phyloP scores from a whole-genome alignment of 2,888 invertebrate genomes.

The Subacronicta megacephala region DNA sequence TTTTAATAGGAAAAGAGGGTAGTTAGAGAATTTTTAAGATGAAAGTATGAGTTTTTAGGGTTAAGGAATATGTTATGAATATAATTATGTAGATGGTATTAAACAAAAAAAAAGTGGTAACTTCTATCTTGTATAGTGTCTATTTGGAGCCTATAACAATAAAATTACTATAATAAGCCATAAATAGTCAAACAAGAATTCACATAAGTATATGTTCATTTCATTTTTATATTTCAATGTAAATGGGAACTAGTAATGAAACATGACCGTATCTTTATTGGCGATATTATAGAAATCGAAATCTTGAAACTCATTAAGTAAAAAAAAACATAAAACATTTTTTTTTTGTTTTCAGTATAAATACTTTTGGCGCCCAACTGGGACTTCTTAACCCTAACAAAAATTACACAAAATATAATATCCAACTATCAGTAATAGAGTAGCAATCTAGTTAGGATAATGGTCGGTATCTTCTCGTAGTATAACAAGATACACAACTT shows the following conservation, averaged over 20 bases:
- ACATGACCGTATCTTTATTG: neutral
- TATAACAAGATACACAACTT: slow-evolving; percentile 54
- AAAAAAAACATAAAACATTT: too few species aligned
- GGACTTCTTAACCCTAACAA: slow-evolving; percentile 6
- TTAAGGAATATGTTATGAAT: neutral
- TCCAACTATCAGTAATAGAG: slow-evolving; percentile 34
- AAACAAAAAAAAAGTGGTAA: too few species aligned
- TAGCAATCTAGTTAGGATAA: slow-evolving; percentile 48
- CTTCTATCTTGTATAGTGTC: too few species aligned
- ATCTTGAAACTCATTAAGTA: neutral
- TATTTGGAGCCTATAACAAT: too few species aligned
- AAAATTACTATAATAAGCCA: too few species aligned
- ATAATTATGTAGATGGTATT: neutral
- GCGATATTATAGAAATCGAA: neutral
- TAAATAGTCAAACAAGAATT: too few species aligned
- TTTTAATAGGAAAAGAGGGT: slow-evolving; percentile 6
- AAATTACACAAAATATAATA: slow-evolving; percentile 17
- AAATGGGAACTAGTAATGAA: neutral
- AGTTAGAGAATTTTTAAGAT: slow-evolving; percentile 9
- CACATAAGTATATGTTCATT: too few species aligned
- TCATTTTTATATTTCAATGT: too few species aligned
- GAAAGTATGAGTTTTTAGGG: neutral
- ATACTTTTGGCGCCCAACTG: slow-evolving; percentile 32
- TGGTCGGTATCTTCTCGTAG: slow-evolving; percentile 40
- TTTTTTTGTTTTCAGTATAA: neutral